Base-by-base conservation (phyloP, 2,113 vertebrate genomes). In the Rhizomys pruinosus region DNA sequence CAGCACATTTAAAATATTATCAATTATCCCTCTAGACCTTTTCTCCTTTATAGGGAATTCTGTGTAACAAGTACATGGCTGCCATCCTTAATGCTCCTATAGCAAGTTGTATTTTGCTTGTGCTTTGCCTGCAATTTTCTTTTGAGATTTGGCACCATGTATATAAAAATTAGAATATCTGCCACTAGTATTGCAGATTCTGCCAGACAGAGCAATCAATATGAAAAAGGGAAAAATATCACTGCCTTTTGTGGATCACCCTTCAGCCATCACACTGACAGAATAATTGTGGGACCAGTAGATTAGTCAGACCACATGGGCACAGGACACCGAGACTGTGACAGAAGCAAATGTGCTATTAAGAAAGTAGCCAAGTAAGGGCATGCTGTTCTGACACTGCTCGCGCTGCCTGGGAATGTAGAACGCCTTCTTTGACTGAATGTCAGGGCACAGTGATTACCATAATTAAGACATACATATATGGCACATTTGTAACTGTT, bases 211-310 rank as follows among this genome's bases (percentile, higher is more conserved):
- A 94, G 94, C 92, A 87, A 84, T 96, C 77, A 95, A 73, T 96
- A 90, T 74, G 71, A 97, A 96, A 97, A 97, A 80, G 66, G 42
- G 55, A 57, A 23, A 79, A 23, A 8, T 82, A 80, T 44, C 37
- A 68, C 15, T 55, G 73, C 71, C 84, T 95, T 91, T 96, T 87
- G 71, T 81, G 97, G 97, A 96, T 97, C 95, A 96, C 84, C 55
- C 89, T 96, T 97, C 96, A 97, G 37, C 94, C 94, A 94, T 97
- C 96, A 96, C 87, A 86, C 47, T 98, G 98, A 98, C 98, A 98
- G 95, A 97, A 97, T 98, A 98, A 98, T 98, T 98, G 97, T 93
- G 97, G 97, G 95, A 97, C 94, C 96, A 15, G 2, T 86, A 95
- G 97, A 97, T 97, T 96, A 97, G 97, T 94, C 94, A 97, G 97